A percentile compares a stretch with the other conserved stretches of the same genome.
These are phyloP conservation scores for Dexiosoma caninum DNA, from an alignment of 2,888 invertebrate genomes.

Conservation along the genomic window DNA sequence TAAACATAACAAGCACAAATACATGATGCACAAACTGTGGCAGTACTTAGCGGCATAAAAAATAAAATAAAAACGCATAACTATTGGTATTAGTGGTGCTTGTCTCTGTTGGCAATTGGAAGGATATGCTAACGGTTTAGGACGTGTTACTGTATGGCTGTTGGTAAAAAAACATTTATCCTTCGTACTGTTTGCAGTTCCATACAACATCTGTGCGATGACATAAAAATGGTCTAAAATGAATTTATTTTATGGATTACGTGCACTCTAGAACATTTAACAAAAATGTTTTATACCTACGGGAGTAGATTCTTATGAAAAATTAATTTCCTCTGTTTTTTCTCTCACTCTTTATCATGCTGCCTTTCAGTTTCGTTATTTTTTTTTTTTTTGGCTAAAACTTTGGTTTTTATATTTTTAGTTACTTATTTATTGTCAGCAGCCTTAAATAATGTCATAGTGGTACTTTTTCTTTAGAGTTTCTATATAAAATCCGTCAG, in stretches of 20 bases:
- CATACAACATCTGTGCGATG: slow-evolving; percentile 57
- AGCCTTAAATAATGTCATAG: slow-evolving; percentile 22
- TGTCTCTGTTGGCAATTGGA: slow-evolving; percentile 8
- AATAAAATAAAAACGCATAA: slow-evolving; percentile 27
- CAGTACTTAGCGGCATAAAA: neutral
- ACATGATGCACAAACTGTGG: neutral
- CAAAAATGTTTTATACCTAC: slow-evolving; percentile 50
- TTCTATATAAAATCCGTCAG: slow-evolving; percentile 26
- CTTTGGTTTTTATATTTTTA: slow-evolving; percentile 13
- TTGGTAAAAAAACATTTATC: neutral
- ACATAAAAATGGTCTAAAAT: slow-evolving; percentile 52
- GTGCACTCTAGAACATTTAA: slow-evolving; percentile 51
- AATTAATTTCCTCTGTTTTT: neutral
- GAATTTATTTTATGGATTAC: slow-evolving; percentile 61
- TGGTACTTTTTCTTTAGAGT: slow-evolving; percentile 26
- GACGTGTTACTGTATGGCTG: neutral
- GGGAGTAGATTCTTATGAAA: slow-evolving; percentile 1
- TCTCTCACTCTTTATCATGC: too few species aligned
- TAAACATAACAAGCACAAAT: neutral
- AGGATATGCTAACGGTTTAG: slow-evolving; percentile 1
- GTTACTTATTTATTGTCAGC: slow-evolving; percentile 43
- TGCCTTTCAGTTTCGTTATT: too few species aligned
- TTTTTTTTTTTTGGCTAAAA: neutral
- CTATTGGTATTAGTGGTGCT: slow-evolving; percentile 13
- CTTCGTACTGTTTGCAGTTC: slow-evolving; percentile 54